Evolutionary conservation across 2,888 invertebrate species (phyloP), one percentile per base, ranked within the genome.

Genomic region (Drosophila limbata): DNA sequence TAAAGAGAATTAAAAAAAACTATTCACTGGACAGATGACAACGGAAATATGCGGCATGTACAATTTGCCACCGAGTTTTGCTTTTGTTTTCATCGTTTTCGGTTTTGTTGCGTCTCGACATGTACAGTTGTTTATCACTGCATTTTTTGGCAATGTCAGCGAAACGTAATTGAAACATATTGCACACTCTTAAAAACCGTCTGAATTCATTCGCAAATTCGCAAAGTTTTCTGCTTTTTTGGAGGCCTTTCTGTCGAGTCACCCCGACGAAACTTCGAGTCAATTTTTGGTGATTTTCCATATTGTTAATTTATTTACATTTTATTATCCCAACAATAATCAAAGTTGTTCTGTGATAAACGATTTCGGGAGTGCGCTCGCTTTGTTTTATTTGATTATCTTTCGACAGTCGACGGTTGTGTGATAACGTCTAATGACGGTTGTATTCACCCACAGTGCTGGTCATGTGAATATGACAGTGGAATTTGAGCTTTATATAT

Each of bases 341-440:
- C 68, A 69, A 64, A 69, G 48, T 60, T 45, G 47, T 35, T 39
- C 65, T 11, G 66, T 77, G 78, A 88, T 80, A 80, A 82, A 73
- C 53, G 62, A 74, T 85, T 83, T 88, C 82, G 87, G 82, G 89
- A 87, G 79, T 84, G 84, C 71, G 65, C 63, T 39, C 65, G 67
- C 71, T 19, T 40, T 37, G 69, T 61, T 69, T 78, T 69, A 56
- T 64, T 45, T n/a, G 44, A 78, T 81, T 81, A 75, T 79, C 73
- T 76, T 47, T 60, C 48, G 15, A 45, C 28, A 5, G 8, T 11
- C 25, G 15, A 45, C 28, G 4, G 6, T 11, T 13, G 13, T 42
- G n/a, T 60, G 77, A 80, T 77, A 77, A 68, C 59, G 47, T 11
- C 55, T 37, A 71, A 39, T 61, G 64, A 65, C 25, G 50, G 33